Evolutionary conservation across 2,888 invertebrate genomes (phyloP).

Genomic region (Meloe dianella): DNA sequence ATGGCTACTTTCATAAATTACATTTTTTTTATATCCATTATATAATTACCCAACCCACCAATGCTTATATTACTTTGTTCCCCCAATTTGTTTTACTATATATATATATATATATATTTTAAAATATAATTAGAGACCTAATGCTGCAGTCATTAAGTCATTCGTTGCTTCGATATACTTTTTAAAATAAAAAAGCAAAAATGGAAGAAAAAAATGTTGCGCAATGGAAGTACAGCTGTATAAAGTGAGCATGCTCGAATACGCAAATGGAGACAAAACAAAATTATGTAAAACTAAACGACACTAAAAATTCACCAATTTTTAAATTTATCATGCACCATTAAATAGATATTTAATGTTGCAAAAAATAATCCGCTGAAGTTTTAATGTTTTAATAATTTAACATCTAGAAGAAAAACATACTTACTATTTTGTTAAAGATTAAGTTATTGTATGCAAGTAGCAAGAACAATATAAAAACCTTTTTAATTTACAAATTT

Average conservation of each 20-base stretch:
- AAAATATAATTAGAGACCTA: neutral
- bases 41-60: slow-evolving; percentile 56
- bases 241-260: neutral
- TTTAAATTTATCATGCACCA: neutral
- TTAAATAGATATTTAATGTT: slow-evolving; percentile 10
- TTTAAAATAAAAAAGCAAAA: neutral
- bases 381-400: neutral
- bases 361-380: neutral
- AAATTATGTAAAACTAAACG: neutral
- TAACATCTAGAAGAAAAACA: neutral
- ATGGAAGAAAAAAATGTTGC: neutral
- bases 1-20: too few relatives aligned
- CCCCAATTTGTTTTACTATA: slow-evolving; percentile 43
- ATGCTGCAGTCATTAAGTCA: slow-evolving; percentile 4
- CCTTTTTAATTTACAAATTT: neutral
- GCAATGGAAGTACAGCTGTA: neutral
- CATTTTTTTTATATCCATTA: neutral
- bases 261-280: neutral
- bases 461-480: neutral
- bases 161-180: too few relatives aligned
- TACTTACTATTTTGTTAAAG: neutral
- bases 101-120: too few relatives aligned
- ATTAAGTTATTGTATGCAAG: neutral
- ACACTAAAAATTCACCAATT: neutral
- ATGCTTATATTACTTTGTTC: too few relatives aligned